phyloP scores from a whole-genome alignment of 2,888 invertebrate species.

The Osedax fenrisi region DNA sequence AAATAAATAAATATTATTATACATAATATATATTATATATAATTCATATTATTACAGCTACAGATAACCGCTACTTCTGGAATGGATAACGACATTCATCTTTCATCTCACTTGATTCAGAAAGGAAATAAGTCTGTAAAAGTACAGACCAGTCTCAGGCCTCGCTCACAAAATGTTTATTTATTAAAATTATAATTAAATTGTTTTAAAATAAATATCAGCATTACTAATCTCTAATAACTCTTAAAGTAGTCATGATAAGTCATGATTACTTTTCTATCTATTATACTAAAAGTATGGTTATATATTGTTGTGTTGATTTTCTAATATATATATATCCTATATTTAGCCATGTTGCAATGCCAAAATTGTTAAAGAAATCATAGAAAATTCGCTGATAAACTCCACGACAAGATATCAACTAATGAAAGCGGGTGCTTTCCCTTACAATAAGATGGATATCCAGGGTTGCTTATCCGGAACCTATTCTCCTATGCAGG shows the following conservation, averaged over 20 bases:
- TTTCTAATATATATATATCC: too few relatives aligned
- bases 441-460: too few relatives aligned
- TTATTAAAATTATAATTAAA: background rate
- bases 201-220: too few relatives aligned
- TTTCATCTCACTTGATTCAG: background rate
- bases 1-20: background rate
- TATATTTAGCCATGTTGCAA: background rate
- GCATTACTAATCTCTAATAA: too few relatives aligned
- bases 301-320: too few relatives aligned
- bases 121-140: background rate
- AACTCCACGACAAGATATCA: background rate
- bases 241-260: too few relatives aligned
- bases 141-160: background rate
- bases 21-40: background rate
- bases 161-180: background rate
- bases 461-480: too few relatives aligned
- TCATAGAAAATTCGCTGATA: background rate
- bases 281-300: too few relatives aligned
- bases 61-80: background rate
- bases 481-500: too few relatives aligned
- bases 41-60: background rate
- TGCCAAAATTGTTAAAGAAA: background rate
- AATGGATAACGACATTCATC: background rate
- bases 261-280: too few relatives aligned
- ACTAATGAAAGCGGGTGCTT: too few relatives aligned